Evolutionary conservation across 1,140 invertebrate species (phyloP), one percentile per base, ranked within the genome.

Genomic region (Eriocheir sinensis): DNA sequence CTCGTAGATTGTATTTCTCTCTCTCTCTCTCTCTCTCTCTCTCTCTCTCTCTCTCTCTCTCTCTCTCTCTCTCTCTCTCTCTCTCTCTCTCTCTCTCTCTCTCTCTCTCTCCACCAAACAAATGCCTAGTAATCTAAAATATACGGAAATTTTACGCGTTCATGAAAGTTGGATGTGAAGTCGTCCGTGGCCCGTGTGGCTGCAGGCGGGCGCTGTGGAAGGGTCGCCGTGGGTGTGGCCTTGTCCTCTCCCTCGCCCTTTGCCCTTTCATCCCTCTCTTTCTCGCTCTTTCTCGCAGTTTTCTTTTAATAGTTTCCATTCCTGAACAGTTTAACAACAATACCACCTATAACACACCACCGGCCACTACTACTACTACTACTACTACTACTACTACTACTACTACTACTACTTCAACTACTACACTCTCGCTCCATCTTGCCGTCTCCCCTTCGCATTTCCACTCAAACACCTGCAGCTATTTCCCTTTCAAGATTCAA

Each of bases 351-450:
- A n/a, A n/a, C n/a, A n/a, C n/a, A n/a, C n/a, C n/a, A n/a, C n/a
- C n/a, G n/a, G 60, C 60, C 27, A 72, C 9, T 72, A 72, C 60
- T 72, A n/a, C 60, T 72, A 72, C 8, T 72, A 72, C 60, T 72
- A 72, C 8, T 72, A 72, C 60, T 72, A 72, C 60, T 72, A 72
- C 60, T 72, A 72, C 60, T 72, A 72, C 60, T 72, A 72, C 60
- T 72, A 72, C 60, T 72, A 72, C 60, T 72, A 72, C 60, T 72
- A 72, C 60, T 72, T n/a, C 60, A n/a, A 72, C 60, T 72, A 72
- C 60, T 72, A 72, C 60, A 72, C 27, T n/a, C 27, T n/a, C 9
- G 21, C 34, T 38, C 17, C 40, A 2, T 17, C 40, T 85, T 41
- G 6, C 83, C 34, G 12, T 85, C 83, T 41, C n/a, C 40, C 83